Percentiles rank a stretch among this genome's conserved stretches.
phyloP scores from a whole-genome alignment of 1,140 invertebrate genomes.

The Lepidurus apus region DNA sequence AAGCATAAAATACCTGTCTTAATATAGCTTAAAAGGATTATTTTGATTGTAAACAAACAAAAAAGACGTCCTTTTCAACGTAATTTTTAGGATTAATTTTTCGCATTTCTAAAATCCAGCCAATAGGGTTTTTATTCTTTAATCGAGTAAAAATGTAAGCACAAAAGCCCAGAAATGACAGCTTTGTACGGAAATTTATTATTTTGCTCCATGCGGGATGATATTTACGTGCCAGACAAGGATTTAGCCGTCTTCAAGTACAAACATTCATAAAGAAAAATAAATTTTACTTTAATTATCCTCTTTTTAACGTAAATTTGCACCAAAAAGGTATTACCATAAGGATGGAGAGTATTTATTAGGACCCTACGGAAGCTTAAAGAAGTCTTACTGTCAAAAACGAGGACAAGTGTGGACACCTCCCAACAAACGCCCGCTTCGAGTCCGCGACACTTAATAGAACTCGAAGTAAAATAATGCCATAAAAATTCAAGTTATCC shows the following conservation, averaged over 20 bases:
- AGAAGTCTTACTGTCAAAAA: not conserved
- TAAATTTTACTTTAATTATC: not conserved
- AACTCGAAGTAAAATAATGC: not conserved
- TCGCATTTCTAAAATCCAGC: too few relatives aligned
- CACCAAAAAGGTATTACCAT: not conserved
- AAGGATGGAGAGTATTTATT: not conserved
- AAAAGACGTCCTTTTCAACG: too few relatives aligned
- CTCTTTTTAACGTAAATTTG: not conserved
- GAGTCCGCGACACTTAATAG: not conserved
- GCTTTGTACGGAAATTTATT: constrained; percentile 6
- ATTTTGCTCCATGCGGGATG: not conserved
- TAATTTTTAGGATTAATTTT: too few relatives aligned
- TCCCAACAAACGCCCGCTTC: not conserved
- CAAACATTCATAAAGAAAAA: not conserved
- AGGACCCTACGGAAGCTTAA: not conserved
- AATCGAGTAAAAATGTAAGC: too few relatives aligned
- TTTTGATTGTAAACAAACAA: too few relatives aligned
- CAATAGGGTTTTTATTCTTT: too few relatives aligned
- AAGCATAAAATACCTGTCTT: too few relatives aligned
- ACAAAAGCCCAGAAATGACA: not conserved
- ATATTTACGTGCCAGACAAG: not conserved
- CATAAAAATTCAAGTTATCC: not conserved
- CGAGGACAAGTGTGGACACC: not conserved
- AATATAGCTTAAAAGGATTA: too few relatives aligned
- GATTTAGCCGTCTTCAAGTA: constrained; percentile 11